Evolutionary conservation across 92 coral and sea anemone species (phyloP).

Genomic region (Epizoanthus ramosus): DNA sequence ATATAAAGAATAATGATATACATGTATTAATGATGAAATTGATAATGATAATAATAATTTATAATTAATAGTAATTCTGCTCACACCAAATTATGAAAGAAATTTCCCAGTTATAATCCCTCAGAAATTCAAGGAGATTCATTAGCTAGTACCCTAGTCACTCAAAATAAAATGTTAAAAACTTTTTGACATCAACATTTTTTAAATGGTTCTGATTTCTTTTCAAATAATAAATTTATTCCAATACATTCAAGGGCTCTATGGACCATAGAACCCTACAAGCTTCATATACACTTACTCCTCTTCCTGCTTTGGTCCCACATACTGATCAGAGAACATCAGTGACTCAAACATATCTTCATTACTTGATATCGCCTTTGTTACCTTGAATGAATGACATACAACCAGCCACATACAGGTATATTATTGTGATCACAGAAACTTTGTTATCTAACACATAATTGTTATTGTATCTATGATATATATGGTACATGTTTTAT

Average conservation of each 20-base stretch:
- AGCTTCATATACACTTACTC: conserved; percentile 71
- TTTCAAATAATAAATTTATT: neutral
- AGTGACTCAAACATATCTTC: conserved; percentile 94
- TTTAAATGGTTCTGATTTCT: neutral
- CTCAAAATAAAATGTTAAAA: too few relatives aligned
- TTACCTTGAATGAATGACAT: conserved; percentile 54
- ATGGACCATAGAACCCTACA: neutral
- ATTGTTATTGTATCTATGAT: too few relatives aligned
- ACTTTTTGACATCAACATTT: neutral
- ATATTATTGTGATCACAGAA: neutral
- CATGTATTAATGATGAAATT: too few relatives aligned
- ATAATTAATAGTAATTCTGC: too few relatives aligned
- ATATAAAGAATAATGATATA: too few relatives aligned
- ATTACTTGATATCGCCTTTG: conserved; percentile 74
- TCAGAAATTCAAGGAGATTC: too few relatives aligned
- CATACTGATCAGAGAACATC: conserved; percentile 95
- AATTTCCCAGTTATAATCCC: too few relatives aligned
- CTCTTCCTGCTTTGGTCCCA: conserved; percentile 95
- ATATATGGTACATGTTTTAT: too few relatives aligned
- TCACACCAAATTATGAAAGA: neutral
- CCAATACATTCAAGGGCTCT: too few relatives aligned
- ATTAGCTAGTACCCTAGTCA: too few relatives aligned
- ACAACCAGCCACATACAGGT: neutral
- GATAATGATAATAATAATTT: too few relatives aligned
- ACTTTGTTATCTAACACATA: neutral